Percentiles rank a stretch among this genome's conserved stretches.
Evolutionary conservation across 64 coral and sea anemone genomes (phyloP).

Genomic region (Hydrozoanthus tunicans): DNA sequence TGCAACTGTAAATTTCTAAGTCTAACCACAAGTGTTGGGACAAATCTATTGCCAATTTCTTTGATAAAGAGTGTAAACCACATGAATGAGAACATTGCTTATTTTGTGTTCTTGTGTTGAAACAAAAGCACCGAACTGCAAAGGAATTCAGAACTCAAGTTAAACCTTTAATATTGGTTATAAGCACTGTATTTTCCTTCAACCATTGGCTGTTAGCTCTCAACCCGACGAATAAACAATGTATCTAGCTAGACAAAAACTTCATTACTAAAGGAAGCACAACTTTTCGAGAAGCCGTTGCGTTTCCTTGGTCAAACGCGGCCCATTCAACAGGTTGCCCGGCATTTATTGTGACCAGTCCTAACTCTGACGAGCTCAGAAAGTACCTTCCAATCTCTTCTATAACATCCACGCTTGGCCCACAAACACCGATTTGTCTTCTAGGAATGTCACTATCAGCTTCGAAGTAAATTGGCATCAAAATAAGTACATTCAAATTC

Average conservation of each 20-base stretch:
- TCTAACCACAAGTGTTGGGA: too few species aligned
- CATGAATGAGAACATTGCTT: too few species aligned
- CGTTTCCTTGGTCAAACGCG: slow-evolving; percentile 73
- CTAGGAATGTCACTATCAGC: slow-evolving; percentile 54
- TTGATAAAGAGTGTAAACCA: too few species aligned
- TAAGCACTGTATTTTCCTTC: too few species aligned
- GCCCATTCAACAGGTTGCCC: slow-evolving; percentile 25
- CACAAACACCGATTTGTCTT: slow-evolving; percentile 79
- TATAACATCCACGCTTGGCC: slow-evolving; percentile 6
- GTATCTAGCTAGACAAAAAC: slow-evolving; percentile 23
- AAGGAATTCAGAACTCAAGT: too few species aligned
- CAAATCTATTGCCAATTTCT: too few species aligned
- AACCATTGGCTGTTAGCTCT: too few species aligned
- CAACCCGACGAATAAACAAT: too few species aligned
- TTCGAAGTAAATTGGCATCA: slow-evolving; percentile 86
- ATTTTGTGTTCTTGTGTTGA: too few species aligned
- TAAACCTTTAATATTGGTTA: too few species aligned
- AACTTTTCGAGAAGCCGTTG: slow-evolving; percentile 75
- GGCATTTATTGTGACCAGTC: slow-evolving; percentile 10
- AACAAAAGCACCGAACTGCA: too few species aligned
- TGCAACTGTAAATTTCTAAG: too few species aligned
- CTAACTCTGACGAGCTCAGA: slow-evolving; percentile 1
- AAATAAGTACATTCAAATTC: slow-evolving; percentile 52
- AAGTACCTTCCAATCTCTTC: slow-evolving; percentile 51
- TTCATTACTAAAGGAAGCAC: slow-evolving; percentile 82